Percentiles rank a stretch among this genome's conserved stretches.
Conservation (phyloP, 2,888 invertebrate species). For the Drosophila meridiana region DNA sequence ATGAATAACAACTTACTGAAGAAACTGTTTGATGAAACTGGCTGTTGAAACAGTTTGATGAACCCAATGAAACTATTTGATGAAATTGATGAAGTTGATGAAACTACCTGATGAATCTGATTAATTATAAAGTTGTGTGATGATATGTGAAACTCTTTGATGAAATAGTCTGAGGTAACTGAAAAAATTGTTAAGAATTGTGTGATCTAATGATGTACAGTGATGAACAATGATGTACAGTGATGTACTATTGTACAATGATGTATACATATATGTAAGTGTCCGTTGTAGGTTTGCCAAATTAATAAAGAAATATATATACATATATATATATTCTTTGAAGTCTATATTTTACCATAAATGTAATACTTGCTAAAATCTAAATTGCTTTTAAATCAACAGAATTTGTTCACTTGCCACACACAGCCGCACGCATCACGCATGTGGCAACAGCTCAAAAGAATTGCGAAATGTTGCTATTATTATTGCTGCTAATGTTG, state of each 20-base stretch:
- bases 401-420: conserved; percentile 6
- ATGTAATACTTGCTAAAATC: background rate
- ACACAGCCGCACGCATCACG: conserved; percentile 10
- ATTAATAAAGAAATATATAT: background rate
- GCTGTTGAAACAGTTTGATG: background rate
- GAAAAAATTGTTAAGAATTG: no score
- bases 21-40: background rate
- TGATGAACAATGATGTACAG: no score
- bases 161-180: background rate
- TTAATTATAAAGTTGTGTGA: background rate
- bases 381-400: background rate
- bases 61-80: background rate
- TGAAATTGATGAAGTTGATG: background rate
- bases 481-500: conserved; percentile 10
- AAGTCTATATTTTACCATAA: no score
- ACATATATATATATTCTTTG: background rate
- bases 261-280: no score
- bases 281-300: no score
- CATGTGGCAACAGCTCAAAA: conserved; percentile 13
- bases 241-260: no score
- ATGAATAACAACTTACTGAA: no score
- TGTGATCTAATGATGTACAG: no score
- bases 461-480: conserved; percentile 36
- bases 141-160: no score
- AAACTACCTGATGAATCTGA: background rate